These are phyloP conservation scores for Bombus confusus DNA, from an alignment of 1,140 invertebrate genomes.

Conservation along the genomic window DNA sequence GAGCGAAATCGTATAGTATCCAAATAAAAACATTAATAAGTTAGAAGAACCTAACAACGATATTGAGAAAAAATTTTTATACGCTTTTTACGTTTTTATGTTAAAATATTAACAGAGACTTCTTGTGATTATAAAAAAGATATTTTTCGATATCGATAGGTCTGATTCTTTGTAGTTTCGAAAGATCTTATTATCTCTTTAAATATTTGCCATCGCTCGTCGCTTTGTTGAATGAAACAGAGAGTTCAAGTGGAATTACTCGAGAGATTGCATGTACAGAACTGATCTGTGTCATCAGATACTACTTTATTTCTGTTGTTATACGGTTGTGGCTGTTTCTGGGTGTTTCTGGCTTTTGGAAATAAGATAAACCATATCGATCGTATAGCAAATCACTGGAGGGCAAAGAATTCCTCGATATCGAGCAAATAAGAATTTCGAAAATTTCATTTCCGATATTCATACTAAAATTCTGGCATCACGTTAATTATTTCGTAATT, in stretches of 20 bases:
- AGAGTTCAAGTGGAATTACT: slow-evolving; percentile 9
- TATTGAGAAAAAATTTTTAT: background rate
- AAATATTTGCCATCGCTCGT: slow-evolving; percentile 3
- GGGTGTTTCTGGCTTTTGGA: background rate
- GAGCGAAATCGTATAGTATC: background rate
- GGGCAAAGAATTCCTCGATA: background rate
- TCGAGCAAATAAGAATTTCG: background rate
- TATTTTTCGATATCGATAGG: background rate
- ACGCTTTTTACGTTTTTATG: too few species aligned
- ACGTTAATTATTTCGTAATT: background rate
- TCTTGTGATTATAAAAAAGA: too few species aligned
- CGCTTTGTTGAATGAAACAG: background rate
- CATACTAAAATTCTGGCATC: background rate
- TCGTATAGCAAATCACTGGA: background rate
- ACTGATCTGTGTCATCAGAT: slow-evolving; percentile 36
- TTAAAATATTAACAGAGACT: too few species aligned
- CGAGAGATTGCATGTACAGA: slow-evolving; percentile 1
- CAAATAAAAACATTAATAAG: background rate
- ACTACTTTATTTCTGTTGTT: background rate
- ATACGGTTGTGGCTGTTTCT: background rate
- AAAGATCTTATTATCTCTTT: background rate
- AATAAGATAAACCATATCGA: background rate
- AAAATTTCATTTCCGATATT: background rate
- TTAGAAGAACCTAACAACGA: too few species aligned
- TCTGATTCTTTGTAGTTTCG: background rate